Evolutionary conservation across 2,888 invertebrate species (phyloP), one percentile per base, ranked within the genome.

Genomic region (Ophion ellenae): DNA sequence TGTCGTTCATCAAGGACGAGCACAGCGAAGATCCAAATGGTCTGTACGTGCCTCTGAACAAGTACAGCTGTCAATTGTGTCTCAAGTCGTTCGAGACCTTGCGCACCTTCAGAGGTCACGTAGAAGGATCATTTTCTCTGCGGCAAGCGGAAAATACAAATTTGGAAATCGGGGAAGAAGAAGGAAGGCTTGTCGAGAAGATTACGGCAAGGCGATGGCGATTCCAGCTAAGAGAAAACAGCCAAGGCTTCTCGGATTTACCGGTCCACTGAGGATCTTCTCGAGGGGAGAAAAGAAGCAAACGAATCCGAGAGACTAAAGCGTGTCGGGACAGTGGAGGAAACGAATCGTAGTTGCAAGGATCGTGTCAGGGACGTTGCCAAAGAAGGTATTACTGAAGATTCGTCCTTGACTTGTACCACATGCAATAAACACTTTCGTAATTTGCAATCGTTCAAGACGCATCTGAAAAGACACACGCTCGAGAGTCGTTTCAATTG

Each of bases 401-500:
- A 87, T 4, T 73, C 83, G 2, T 87, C 88, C 40, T 88, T 91
- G 3, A 88, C 83, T 0, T 93, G 93, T 82, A 86, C 87, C 2
- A 81, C 88, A n/a, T 93, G 93, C 80, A 85, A 90, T 24, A 93
- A 93, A 73, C 82, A 84, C 3, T 93, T 93, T 73, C 90, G 90
- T 5, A 93, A 91, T 73, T 66, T 89, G 6, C 90, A 91, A 20
- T 91, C 92, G 2, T 89, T 91, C 66, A 92, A 90, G 78, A 91
- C 91, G 83, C 93, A 93, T 57, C 79, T 88, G 74, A 93, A 91
- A 82, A 86, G 93, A 7, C 93, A 93, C 78, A 90, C 89, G 9
- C 88, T 90, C 47, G 91, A 91, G 2, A 91, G 89, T 45, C 89
- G 90, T 47, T 92, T 89, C 80, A 84, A 83, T 4, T 93, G 93